Conservation (phyloP, 2,888 invertebrate genomes). For the Chaitophorus viminalis region DNA sequence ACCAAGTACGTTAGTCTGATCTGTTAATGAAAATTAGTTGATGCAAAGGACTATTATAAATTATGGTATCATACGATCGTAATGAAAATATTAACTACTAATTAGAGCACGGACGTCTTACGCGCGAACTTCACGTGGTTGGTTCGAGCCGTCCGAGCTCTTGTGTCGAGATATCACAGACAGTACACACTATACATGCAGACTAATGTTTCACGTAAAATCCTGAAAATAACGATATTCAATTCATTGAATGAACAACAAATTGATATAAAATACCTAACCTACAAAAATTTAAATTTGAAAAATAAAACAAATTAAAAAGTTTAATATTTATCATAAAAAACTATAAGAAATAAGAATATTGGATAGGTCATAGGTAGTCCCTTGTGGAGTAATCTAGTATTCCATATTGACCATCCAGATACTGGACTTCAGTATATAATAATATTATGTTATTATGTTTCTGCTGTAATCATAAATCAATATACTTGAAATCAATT, state of each 20-base stretch:
- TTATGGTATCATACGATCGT: not conserved
- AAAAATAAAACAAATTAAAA: not conserved
- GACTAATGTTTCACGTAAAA: not conserved
- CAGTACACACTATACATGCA: no score
- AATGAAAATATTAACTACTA: not conserved
- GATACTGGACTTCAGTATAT: not conserved
- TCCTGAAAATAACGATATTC: not conserved
- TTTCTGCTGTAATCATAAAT: not conserved
- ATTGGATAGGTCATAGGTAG: no score
- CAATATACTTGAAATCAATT: not conserved
- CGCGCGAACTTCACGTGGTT: not conserved
- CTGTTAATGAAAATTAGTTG: not conserved
- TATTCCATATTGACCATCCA: not conserved
- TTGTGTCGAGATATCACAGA: not conserved
- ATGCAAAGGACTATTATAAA: not conserved
- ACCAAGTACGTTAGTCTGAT: slow-evolving; percentile 38
- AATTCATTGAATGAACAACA: not conserved
- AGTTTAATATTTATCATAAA: not conserved
- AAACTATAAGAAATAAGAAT: not conserved
- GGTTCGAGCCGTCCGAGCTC: no score
- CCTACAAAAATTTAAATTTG: slow-evolving; percentile 45
- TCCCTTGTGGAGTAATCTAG: not conserved
- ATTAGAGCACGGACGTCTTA: not conserved
- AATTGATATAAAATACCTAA: slow-evolving; percentile 38
- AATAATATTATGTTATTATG: not conserved